phyloP scores from a whole-genome alignment of 92 coral and sea anemone species.

The Siderastrea radians region DNA sequence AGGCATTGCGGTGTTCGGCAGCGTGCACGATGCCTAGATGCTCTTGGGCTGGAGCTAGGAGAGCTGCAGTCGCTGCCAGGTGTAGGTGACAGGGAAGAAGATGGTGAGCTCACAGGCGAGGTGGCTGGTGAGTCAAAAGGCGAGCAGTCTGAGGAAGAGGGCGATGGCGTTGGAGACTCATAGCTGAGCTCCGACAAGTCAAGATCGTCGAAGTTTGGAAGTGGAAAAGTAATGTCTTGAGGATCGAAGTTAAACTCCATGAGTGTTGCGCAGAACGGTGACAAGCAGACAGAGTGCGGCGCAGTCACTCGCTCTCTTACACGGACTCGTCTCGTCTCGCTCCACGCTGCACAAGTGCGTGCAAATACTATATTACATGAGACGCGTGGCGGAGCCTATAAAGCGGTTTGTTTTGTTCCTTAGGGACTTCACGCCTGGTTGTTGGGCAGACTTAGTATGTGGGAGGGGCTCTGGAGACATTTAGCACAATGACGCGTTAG shows the following conservation, averaged over 20 bases:
- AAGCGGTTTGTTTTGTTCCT: slow-evolving; percentile 84
- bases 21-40: slow-evolving; percentile 75
- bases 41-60: slow-evolving; percentile 58
- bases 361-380: slow-evolving; percentile 60
- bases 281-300: slow-evolving; percentile 40
- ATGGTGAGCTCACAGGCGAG: slow-evolving; percentile 78
- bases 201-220: slow-evolving; percentile 79
- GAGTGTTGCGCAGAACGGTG: slow-evolving; percentile 46
- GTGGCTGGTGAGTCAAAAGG: slow-evolving; percentile 76
- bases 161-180: slow-evolving; percentile 75
- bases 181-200: slow-evolving; percentile 79
- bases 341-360: slow-evolving; percentile 75
- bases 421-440: slow-evolving; percentile 89
- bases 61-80: slow-evolving; percentile 39
- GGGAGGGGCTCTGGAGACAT: slow-evolving; percentile 78
- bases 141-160: slow-evolving; percentile 79
- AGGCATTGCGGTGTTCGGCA: slow-evolving; percentile 87
- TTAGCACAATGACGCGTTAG: slow-evolving; percentile 78
- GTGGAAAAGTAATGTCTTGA: slow-evolving; percentile 61
- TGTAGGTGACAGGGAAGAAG: slow-evolving; percentile 61
- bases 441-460: slow-evolving; percentile 70
- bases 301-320: slow-evolving; percentile 38
- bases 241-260: slow-evolving; percentile 52
- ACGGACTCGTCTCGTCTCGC: slow-evolving; percentile 51
- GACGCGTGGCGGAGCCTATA: slow-evolving; percentile 83